phyloP scores from a whole-genome alignment of 2,888 invertebrate genomes.

The Sminthurinus aureus region DNA sequence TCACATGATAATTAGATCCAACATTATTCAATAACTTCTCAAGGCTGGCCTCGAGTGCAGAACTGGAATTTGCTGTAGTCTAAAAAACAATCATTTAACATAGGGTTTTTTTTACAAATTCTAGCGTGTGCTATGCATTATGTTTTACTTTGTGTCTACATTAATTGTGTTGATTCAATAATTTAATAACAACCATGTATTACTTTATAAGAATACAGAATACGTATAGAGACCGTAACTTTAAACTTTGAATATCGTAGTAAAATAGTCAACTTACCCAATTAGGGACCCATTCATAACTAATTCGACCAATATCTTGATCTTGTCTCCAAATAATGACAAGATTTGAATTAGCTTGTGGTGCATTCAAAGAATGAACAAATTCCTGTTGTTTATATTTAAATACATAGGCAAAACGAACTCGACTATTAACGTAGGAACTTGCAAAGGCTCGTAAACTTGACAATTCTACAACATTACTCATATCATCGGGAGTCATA shows the following conservation, averaged over 20 bases:
- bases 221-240: no score
- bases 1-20: conserved; percentile 31
- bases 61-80: conserved; percentile 53
- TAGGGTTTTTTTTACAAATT: not conserved
- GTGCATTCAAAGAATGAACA: conserved; percentile 60
- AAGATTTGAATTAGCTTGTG: conserved; percentile 40
- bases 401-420: conserved; percentile 88
- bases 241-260: no score
- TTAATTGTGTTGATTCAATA: not conserved
- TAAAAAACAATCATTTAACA: not conserved
- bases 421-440: conserved; percentile 65
- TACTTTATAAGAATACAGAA: conserved; percentile 46
- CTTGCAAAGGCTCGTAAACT: conserved; percentile 37
- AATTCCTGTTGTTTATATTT: conserved; percentile 82
- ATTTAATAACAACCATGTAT: conserved; percentile 60
- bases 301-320: conserved; percentile 77
- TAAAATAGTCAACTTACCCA: conserved; percentile 64
- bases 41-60: conserved; percentile 75
- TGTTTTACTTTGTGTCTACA: not conserved
- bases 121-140: not conserved
- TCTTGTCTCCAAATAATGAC: conserved; percentile 78
- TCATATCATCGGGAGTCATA: conserved; percentile 68
- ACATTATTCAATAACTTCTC: conserved; percentile 67
- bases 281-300: conserved; percentile 87
- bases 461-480: conserved; percentile 28